Conservation (phyloP, 2,113 vertebrate species). For the Lepus americanus region DNA sequence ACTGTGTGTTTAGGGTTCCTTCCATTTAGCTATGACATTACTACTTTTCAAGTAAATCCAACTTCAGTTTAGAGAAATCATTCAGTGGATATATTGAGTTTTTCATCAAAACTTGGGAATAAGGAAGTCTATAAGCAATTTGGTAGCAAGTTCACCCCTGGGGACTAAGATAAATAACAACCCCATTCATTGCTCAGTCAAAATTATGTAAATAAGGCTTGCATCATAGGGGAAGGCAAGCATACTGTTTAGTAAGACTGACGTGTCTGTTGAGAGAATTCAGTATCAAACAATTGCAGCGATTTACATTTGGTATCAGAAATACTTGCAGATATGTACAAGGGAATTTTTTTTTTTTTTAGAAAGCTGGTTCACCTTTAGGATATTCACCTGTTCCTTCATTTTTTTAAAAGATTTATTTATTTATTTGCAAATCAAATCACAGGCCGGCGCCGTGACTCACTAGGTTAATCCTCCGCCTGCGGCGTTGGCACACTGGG, state of each 20-base stretch:
- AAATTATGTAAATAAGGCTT: slow-evolving; percentile 3
- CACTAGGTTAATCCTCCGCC: too few species aligned
- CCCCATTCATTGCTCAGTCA: not conserved
- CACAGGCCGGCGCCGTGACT: too few species aligned
- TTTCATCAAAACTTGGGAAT: not conserved
- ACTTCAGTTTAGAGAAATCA: not conserved
- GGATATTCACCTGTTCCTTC: too few species aligned
- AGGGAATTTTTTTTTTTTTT: too few species aligned
- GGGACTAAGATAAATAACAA: not conserved
- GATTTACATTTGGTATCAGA: not conserved
- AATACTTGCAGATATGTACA: not conserved
- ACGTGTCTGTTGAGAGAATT: slow-evolving; percentile 25
- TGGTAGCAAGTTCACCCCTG: not conserved
- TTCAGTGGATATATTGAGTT: not conserved
- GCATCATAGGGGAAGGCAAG: not conserved
- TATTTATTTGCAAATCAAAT: too few species aligned
- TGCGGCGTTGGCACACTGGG: too few species aligned
- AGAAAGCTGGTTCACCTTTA: too few species aligned
- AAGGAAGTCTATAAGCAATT: not conserved
- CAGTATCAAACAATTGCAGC: not conserved
- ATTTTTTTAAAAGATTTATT: too few species aligned
- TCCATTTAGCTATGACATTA: not conserved
- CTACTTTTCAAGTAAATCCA: not conserved
- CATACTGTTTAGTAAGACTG: not conserved
- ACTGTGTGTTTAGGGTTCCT: not conserved